Evolutionary conservation across 2,113 vertebrate genomes (phyloP).

Genomic region (Aviceda subcristata): DNA sequence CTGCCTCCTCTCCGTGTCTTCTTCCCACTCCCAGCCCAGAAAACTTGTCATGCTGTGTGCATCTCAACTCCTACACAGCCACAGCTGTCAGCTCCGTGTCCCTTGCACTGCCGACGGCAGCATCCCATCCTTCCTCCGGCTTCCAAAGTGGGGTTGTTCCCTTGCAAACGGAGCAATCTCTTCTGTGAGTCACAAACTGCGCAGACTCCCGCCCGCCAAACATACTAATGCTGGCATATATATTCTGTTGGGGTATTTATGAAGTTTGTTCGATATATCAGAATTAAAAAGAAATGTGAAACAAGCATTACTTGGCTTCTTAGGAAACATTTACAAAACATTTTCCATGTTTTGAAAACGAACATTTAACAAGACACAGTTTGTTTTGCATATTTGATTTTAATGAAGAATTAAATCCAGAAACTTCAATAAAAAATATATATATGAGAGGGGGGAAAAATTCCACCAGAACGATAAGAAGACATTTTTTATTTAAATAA

Average conservation of each 20-base stretch:
- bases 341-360: not conserved
- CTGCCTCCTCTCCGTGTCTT: not conserved
- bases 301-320: not conserved
- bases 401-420: not conserved
- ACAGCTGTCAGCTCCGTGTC: not conserved
- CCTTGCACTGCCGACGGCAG: not conserved
- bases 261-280: not conserved
- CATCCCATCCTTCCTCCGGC: fast-evolving
- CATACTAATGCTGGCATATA: not conserved
- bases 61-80: not conserved
- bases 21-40: not conserved
- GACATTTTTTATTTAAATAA: not conserved
- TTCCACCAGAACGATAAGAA: not conserved
- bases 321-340: not conserved
- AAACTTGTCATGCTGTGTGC: not conserved
- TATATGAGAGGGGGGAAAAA: fast-evolving
- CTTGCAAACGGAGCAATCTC: not conserved
- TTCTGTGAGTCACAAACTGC: not conserved
- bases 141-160: not conserved
- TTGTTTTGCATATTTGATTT: not conserved
- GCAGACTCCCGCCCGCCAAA: not conserved
- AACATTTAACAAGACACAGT: not conserved
- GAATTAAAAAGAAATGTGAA: not conserved
- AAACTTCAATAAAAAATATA: not conserved
- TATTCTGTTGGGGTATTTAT: not conserved